These are phyloP conservation scores for Trigoniulus corallinus DNA, from an alignment of 1,140 invertebrate species.

Conservation along the genomic window DNA sequence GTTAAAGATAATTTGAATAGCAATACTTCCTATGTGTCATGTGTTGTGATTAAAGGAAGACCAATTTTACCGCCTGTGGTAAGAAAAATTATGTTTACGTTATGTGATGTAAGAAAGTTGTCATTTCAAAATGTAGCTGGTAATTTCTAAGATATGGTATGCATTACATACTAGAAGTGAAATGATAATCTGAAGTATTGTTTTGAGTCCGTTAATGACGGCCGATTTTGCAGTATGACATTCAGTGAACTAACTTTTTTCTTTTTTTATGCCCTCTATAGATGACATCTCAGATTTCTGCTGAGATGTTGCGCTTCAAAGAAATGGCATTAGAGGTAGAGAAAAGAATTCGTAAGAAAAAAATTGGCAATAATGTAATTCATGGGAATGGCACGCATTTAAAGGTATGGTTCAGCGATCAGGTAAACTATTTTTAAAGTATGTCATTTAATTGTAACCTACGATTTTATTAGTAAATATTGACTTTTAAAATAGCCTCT, in stretches of 20 bases:
- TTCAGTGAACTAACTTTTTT: no score
- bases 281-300: conserved; percentile 21
- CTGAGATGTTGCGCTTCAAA: conserved; percentile 44
- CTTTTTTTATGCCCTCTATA: conserved; percentile 14
- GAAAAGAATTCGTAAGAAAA: no score
- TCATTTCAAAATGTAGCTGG: neutral
- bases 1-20: no score
- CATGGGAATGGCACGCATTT: no score
- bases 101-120: conserved; percentile 10
- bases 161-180: neutral
- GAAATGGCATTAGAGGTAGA: conserved; percentile 30
- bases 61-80: conserved; percentile 43
- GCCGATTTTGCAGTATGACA: no score
- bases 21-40: neutral
- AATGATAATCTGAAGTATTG: conserved; percentile 1
- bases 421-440: no score
- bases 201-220: neutral
- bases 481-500: no score
- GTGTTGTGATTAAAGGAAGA: conserved; percentile 30
- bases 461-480: no score
- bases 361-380: no score
- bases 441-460: no score
- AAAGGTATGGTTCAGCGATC: no score
- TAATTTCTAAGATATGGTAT: neutral
- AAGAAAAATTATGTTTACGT: conserved; percentile 19